phyloP scores from a whole-genome alignment of 2,797 vertebrate genomes.

The Cyclura pinguis region DNA sequence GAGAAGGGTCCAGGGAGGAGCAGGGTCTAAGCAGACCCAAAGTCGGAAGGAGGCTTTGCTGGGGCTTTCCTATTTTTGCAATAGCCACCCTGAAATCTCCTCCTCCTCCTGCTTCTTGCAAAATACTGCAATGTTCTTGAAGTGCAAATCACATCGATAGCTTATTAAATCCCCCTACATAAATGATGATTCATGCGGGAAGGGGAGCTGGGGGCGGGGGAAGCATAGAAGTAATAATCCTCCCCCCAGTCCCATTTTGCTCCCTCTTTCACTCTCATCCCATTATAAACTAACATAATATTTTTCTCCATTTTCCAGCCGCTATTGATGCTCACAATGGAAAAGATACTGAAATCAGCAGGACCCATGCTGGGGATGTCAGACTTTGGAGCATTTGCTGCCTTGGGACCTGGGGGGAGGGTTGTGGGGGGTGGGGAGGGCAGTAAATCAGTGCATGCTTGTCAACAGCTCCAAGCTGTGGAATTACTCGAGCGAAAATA shows the following conservation, averaged over 20 bases:
- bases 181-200: constrained; percentile 41
- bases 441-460: constrained; percentile 99
- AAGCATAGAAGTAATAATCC: constrained; percentile 55
- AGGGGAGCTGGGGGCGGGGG: neutral
- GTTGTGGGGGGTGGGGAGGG: constrained; percentile 61
- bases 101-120: constrained; percentile 39
- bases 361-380: constrained; percentile 75
- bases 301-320: constrained; percentile 73
- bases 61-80: constrained; percentile 20
- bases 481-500: constrained; percentile 99
- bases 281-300: constrained; percentile 77
- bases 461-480: constrained; percentile 94
- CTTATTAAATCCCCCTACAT: constrained; percentile 54
- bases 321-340: constrained; percentile 70
- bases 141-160: constrained; percentile 54
- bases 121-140: constrained; percentile 46
- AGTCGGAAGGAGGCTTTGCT: constrained; percentile 35
- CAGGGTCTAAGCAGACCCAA: constrained; percentile 38
- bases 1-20: constrained; percentile 51
- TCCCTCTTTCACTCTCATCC: constrained; percentile 65
- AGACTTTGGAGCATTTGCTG: constrained; percentile 75
- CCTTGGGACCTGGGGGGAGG: constrained; percentile 72
- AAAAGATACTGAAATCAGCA: constrained; percentile 78
- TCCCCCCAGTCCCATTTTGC: neutral
- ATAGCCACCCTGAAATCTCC: constrained; percentile 33